Conservation (phyloP, 2,888 invertebrate species). For the Chymomyza procnemis region DNA sequence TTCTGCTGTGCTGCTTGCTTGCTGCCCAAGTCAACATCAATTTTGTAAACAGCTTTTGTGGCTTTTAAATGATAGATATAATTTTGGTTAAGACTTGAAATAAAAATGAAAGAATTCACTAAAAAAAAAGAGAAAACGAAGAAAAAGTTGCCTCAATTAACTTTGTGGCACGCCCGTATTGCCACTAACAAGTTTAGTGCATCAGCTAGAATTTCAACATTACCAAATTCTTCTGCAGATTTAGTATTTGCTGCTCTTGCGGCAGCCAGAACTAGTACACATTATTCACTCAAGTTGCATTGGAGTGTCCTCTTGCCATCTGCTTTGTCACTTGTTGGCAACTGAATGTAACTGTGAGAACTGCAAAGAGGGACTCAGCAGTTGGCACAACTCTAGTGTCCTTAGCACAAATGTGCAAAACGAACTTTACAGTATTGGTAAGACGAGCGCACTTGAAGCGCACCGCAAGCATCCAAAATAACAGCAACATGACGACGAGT, state of each 20-base stretch:
- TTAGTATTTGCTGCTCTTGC: neutral
- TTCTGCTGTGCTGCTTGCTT: neutral
- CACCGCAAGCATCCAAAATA: conserved; percentile 62
- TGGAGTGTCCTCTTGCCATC: conserved; percentile 19
- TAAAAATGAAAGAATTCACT: no score
- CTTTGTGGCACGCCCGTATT: neutral
- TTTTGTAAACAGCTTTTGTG: neutral
- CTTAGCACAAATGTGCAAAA: conserved; percentile 66
- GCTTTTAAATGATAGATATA: neutral
- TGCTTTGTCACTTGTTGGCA: conserved; percentile 37
- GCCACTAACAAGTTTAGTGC: neutral
- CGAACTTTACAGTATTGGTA: conserved; percentile 52
- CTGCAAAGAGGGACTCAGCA: conserved; percentile 16
- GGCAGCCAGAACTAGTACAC: conserved; percentile 6
- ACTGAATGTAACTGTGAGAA: conserved; percentile 12
- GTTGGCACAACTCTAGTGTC: conserved; percentile 61
- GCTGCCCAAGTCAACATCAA: neutral
- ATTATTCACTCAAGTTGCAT: conserved; percentile 50
- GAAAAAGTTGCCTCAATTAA: neutral
- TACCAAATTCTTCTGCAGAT: neutral
- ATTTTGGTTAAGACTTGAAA: no score
- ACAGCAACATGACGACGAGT: conserved; percentile 42
- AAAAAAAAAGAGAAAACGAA: no score
- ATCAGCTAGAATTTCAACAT: no score
- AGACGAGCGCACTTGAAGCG: conserved; percentile 52